Evolutionary conservation across 2,888 invertebrate genomes (phyloP), one percentile per base, ranked within the genome.

Genomic region (Nemotelus nigrinus): DNA sequence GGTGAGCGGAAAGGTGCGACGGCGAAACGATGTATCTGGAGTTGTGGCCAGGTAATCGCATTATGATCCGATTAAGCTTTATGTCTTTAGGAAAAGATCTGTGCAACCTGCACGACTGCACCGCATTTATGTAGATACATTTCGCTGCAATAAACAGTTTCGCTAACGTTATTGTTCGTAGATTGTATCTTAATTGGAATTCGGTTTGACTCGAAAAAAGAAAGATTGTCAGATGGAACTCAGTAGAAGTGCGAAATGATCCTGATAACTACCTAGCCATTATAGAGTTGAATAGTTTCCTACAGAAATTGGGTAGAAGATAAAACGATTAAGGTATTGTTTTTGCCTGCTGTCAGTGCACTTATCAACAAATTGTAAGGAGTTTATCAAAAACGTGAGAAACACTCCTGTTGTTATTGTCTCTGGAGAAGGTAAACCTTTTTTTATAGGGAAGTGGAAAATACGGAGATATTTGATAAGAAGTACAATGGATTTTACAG

Each of bases 31-130:
- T 74, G 74, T 47, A 74, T 74, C 74, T 74, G 39, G 6, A 60
- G 74, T 45, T 48, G 60, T 10, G 60, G 74, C 60, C 60, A 74
- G 48, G 74, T 76, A 76, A 76, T 76, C 65, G 76, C 55, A 76
- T 76, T 76, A 65, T 64, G 76, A 76, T 76, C 76, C 65, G 76
- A 76, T 76, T 76, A 74, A 74, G 60, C 60, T 74, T 74, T 74
- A 60, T 74, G 74, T 74, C 74, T 74, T 74, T 74, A 63, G 67
- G 70, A 74, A 74, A 55, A 74, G 74, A 74, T 45, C 60, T 60
- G 48, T 63, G 60, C 74, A 74, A 74, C 74, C 74, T 74, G 74
- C 74, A 74, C 74, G 74, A 74, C 74, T 74, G 63, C 74, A 70
- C 53, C 44, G 70, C 70, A 70, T 70, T 70, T 70, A 70, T 70